Evolutionary conservation across 2,888 invertebrate species (phyloP).

Genomic region (Steinernema carpocapsae): DNA sequence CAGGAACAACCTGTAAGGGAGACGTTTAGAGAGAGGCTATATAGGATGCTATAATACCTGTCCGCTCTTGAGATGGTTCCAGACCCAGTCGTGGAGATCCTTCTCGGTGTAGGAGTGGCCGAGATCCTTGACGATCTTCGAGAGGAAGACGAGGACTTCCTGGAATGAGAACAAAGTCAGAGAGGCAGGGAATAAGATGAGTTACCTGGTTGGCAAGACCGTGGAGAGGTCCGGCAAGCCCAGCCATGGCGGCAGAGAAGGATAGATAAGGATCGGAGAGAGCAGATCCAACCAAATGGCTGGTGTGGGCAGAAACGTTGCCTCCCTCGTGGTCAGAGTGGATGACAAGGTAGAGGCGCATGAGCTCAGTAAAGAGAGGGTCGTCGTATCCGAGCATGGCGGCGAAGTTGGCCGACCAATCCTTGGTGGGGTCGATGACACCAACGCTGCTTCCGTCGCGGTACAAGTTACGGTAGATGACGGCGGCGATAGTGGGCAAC

Average conservation of each 20-base stretch:
- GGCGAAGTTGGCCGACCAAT: constrained; percentile 87
- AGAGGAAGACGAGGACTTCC: constrained; percentile 88
- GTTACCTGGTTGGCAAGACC: constrained; percentile 90
- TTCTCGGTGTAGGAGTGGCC: constrained; percentile 85
- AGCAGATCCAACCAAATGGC: constrained; percentile 90
- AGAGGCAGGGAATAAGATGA: not conserved
- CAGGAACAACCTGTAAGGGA: constrained; percentile 83
- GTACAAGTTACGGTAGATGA: constrained; percentile 88
- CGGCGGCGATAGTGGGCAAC: constrained; percentile 88
- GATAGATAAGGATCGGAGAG: constrained; percentile 88
- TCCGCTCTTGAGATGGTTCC: constrained; percentile 92
- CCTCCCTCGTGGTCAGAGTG: constrained; percentile 91
- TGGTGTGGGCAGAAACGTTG: constrained; percentile 92
- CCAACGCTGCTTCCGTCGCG: constrained; percentile 85
- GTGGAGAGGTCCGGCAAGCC: constrained; percentile 91
- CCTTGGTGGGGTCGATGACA: constrained; percentile 85
- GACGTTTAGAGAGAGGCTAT: not conserved
- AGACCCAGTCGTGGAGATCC: constrained; percentile 91
- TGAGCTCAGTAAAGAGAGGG: constrained; percentile 83
- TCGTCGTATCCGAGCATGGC: constrained; percentile 86
- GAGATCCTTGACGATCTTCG: constrained; percentile 84
- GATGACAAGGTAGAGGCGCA: constrained; percentile 81
- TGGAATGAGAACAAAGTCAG: constrained; percentile 55
- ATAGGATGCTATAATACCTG: constrained; percentile 73
- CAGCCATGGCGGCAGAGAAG: constrained; percentile 89